Evolutionary conservation across 2,797 vertebrate genomes (phyloP).

Genomic region (Manis pentadactyla): DNA sequence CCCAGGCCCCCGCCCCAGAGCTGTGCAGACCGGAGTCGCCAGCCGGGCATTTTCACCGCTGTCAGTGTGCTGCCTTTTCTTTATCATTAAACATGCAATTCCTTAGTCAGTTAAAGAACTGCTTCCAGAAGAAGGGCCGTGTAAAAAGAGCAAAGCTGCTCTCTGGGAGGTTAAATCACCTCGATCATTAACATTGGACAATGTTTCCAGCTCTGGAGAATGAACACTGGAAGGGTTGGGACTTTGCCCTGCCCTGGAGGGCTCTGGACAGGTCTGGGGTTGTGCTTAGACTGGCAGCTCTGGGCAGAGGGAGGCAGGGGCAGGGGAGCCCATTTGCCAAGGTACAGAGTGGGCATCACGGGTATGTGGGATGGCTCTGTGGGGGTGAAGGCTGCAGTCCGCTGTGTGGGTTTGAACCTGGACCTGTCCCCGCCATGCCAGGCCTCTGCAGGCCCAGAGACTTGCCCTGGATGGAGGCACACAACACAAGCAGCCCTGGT

Average conservation of each 20-base stretch:
- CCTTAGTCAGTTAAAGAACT: neutral
- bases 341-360: accelerated
- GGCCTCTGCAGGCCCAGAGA: neutral
- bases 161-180: neutral
- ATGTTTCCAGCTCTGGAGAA: neutral
- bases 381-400: neutral
- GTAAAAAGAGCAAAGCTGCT: neutral
- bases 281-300: neutral
- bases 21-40: neutral
- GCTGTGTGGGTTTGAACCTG: neutral
- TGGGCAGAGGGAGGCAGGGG: too few species aligned
- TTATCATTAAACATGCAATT: neutral
- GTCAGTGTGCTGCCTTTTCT: neutral
- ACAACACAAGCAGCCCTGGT: neutral
- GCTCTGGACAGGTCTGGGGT: neutral
- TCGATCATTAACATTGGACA: neutral
- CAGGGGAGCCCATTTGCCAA: neutral
- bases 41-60: neutral
- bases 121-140: neutral
- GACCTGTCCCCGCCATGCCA: accelerated
- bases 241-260: neutral
- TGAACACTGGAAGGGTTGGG: neutral
- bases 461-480: neutral
- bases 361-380: neutral
- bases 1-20: neutral